phyloP scores from a whole-genome alignment of 1,140 invertebrate genomes.

The Diachasma alloeum region DNA sequence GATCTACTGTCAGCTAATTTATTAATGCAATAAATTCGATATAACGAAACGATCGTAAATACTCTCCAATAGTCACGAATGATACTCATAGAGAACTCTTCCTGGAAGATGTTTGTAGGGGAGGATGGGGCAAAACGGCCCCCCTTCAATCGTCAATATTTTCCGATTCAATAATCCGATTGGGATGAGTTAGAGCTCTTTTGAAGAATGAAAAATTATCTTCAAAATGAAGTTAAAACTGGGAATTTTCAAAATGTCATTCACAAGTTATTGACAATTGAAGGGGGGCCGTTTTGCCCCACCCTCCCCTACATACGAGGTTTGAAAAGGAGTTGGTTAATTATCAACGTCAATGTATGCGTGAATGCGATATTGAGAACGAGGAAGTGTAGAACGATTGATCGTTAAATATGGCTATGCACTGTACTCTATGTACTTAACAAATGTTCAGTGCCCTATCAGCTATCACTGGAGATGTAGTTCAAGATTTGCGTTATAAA shows the following conservation, averaged over 20 bases:
- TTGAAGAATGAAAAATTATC: too few species aligned
- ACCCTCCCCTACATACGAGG: neutral
- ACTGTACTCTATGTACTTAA: neutral
- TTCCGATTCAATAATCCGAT: too few species aligned
- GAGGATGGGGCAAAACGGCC: too few species aligned
- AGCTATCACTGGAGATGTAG: constrained; percentile 3
- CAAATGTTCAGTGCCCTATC: neutral
- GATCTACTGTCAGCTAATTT: neutral
- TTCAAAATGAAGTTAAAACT: too few species aligned
- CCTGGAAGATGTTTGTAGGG: neutral
- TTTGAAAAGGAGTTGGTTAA: neutral
- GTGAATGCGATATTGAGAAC: constrained; percentile 3
- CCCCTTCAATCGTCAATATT: too few species aligned
- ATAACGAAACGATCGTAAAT: constrained; percentile 12
- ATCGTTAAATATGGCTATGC: neutral
- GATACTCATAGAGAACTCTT: neutral
- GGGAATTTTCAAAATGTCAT: too few species aligned
- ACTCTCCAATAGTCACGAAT: neutral
- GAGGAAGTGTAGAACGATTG: constrained; percentile 14
- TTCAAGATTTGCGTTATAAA: constrained; percentile 29
- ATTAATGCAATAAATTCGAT: constrained; percentile 14
- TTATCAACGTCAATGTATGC: constrained; percentile 6
- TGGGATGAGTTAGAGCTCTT: too few species aligned
- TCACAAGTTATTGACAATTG: too few species aligned
- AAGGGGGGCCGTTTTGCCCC: too few species aligned